These are phyloP conservation scores for Dryas iulia DNA, from an alignment of 1,140 invertebrate species.

Conservation along the genomic window DNA sequence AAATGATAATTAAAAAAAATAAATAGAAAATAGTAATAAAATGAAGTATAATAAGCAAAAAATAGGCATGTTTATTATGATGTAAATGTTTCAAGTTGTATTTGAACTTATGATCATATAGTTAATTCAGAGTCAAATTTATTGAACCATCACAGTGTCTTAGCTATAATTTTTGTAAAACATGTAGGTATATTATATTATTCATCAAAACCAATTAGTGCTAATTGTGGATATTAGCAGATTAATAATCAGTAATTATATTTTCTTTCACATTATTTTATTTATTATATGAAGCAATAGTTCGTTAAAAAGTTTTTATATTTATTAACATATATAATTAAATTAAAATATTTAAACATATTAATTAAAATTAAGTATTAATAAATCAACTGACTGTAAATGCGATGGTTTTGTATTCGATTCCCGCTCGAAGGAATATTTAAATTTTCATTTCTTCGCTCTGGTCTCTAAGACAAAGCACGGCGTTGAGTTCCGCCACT, in stretches of 20 bases:
- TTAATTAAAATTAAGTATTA: too few species aligned
- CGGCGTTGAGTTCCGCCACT: too few species aligned
- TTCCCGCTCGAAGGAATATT: too few species aligned
- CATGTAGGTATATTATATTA: too few species aligned
- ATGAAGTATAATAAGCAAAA: too few species aligned
- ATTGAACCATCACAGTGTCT: background rate
- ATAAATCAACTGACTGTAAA: too few species aligned
- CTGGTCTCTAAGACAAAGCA: too few species aligned
- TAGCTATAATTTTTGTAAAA: too few species aligned
- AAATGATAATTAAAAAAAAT: too few species aligned
- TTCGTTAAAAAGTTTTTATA: background rate
- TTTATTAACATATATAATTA: background rate
- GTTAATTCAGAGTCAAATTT: background rate
- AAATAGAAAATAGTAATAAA: too few species aligned
- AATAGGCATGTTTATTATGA: background rate
- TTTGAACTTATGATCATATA: background rate
- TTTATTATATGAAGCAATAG: background rate
- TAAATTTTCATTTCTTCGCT: too few species aligned
- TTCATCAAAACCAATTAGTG: background rate
- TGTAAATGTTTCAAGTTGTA: background rate
- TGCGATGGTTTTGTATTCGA: too few species aligned
- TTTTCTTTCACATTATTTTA: background rate
- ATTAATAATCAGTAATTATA: background rate
- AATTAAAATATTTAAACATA: background rate
- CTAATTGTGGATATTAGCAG: background rate